These are phyloP conservation scores for Stigmatopora nigra DNA, from an alignment of 2,113 vertebrate genomes.

Conservation along the genomic window DNA sequence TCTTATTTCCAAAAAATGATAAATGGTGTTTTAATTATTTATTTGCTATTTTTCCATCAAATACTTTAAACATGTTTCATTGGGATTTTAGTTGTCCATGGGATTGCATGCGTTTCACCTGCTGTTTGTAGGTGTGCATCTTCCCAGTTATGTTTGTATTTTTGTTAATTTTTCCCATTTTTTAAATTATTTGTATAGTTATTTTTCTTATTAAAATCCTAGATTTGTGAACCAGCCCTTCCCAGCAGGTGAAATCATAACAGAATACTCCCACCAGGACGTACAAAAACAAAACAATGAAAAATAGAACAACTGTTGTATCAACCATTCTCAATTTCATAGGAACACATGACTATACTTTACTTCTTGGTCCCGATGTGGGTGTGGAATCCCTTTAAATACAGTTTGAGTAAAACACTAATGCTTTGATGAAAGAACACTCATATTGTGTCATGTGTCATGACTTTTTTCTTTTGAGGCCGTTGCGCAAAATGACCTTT, in stretches of 20 bases:
- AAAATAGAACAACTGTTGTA: neutral
- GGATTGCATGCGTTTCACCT: too few species aligned
- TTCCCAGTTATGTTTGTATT: too few species aligned
- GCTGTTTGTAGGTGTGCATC: too few species aligned
- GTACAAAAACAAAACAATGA: too few species aligned
- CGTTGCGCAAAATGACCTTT: constrained; percentile 3
- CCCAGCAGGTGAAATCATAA: too few species aligned
- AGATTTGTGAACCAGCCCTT: too few species aligned
- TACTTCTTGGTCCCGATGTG: constrained; percentile 29
- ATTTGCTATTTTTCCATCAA: neutral
- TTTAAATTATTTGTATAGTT: too few species aligned
- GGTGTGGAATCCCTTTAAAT: constrained; percentile 52
- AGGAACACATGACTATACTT: constrained; percentile 4
- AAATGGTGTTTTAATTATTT: neutral
- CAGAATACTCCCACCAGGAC: too few species aligned
- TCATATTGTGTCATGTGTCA: constrained; percentile 41
- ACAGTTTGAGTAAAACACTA: constrained; percentile 28
- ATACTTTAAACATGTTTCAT: neutral
- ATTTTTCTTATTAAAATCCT: too few species aligned
- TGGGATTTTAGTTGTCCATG: too few species aligned
- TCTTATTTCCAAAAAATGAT: neutral
- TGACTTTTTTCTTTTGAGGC: constrained; percentile 17
- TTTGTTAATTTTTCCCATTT: too few species aligned
- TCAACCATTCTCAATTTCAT: neutral
- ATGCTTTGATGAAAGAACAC: constrained; percentile 37